These are phyloP conservation scores for Habroteleia sp. DNA, from an alignment of 2,888 invertebrate genomes.

Conservation along the genomic window DNA sequence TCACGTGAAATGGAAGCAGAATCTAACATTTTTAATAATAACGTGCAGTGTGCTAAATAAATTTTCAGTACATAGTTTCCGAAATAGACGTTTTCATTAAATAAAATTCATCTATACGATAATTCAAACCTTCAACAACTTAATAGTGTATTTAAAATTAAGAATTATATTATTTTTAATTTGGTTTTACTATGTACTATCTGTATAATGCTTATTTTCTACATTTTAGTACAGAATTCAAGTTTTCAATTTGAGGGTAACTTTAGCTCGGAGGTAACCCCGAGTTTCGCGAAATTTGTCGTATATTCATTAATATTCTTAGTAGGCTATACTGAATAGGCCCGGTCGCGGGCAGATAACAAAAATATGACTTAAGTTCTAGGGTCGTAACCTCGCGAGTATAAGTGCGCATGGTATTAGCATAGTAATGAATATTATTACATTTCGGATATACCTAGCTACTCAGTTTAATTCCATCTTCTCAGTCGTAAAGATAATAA, in stretches of 20 bases:
- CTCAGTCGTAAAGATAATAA: conserved; percentile 81
- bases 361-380: conserved; percentile 80
- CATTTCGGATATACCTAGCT: conserved; percentile 77
- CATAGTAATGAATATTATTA: conserved; percentile 82
- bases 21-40: too few relatives aligned
- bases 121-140: too few relatives aligned
- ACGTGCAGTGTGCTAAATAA: too few relatives aligned
- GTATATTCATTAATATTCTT: conserved; percentile 60
- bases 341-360: conserved; percentile 76
- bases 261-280: neutral
- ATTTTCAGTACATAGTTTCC: too few relatives aligned
- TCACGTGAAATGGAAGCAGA: conserved; percentile 29
- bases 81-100: too few relatives aligned
- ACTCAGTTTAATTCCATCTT: conserved; percentile 81
- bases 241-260: conserved; percentile 38
- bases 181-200: too few relatives aligned
- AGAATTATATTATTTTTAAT: too few relatives aligned
- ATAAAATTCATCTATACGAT: too few relatives aligned
- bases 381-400: conserved; percentile 75
- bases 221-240: conserved; percentile 10
- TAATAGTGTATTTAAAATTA: too few relatives aligned
- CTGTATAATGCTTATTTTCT: too few relatives aligned
- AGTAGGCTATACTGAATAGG: conserved; percentile 65
- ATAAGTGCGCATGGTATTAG: conserved; percentile 78
- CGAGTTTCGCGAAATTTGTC: conserved; percentile 36